A percentile compares a stretch with the other conserved stretches of the same genome.
Conservation (phyloP, 2,113 vertebrate species). For the Danio rerio region GRCz12tu NC_133177.1:27889501-27890000, state of each 20-base stretch:
- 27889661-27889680: constrained; percentile 86
- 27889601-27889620: constrained; percentile 64
- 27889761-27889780: constrained; percentile 28
- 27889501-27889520: constrained; percentile 80
- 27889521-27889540: constrained; percentile 80
- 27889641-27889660: constrained; percentile 91
- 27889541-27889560: constrained; percentile 82
- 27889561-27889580: constrained; percentile 86
- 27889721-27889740: constrained; percentile 76
- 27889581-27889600: constrained; percentile 90
- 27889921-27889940: constrained; percentile 27
- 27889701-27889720: constrained; percentile 74
- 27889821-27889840: constrained; percentile 43
- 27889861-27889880: constrained; percentile 54
- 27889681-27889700: constrained; percentile 72
- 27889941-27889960: constrained; percentile 67
- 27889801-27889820: constrained; percentile 35
- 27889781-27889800: constrained; percentile 28
- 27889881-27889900: constrained; percentile 44
- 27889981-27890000: constrained; percentile 41
- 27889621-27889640: constrained; percentile 89
- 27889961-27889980: constrained; percentile 70
- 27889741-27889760: constrained; percentile 28
- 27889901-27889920: constrained; percentile 52
- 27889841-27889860: constrained; percentile 48